Evolutionary conservation across 1,140 invertebrate genomes (phyloP), one percentile per base, ranked within the genome.

Genomic region (Helicoverpa armigera): DNA sequence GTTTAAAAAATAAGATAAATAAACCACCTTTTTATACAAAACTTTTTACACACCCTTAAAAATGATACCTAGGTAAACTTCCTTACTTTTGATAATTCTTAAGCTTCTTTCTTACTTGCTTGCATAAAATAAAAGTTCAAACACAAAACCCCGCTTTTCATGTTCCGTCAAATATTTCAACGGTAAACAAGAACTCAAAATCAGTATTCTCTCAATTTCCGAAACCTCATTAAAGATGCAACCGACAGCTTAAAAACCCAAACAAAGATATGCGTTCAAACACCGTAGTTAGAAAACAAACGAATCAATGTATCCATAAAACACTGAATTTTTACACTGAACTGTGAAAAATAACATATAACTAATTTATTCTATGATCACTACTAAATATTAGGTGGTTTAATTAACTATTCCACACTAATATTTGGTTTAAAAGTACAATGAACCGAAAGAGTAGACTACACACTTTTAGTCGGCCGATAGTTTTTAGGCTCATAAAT

Each of bases 291-390:
- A 29, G 58, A 18, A 23, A 61, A 75, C 56, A 11, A 60, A 43
- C 29, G 7, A 9, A 43, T 43, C 23, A 23, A 43, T 1, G 0
- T 43, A 43, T 43, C 76, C 79, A 83, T 63, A 86, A 86, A 80
- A 78, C 18, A n/a, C 58, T 81, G 7, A 61, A 83, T 81, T 82
- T 77, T 82, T 81, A 58, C 85, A 84, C 79, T 9, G 65, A 53
- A 14, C 53, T 60, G 85, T 82, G 72, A 86, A 86, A 86, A 74
- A 14, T 84, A 80, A 78, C 85, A 70, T 13, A 12, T n/a, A 16
- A 75, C 80, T 86, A 86, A 86, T 86, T 84, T 86, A 86, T 86
- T 78, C 85, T 58, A 43, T 80, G 81, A 82, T 82, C 80, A 31
- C 29, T 23, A 16, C 4, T 58, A 58, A 35, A 29, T 79, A 75